phyloP scores from a whole-genome alignment of 2,888 invertebrate genomes.

The Polyploca ridens region DNA sequence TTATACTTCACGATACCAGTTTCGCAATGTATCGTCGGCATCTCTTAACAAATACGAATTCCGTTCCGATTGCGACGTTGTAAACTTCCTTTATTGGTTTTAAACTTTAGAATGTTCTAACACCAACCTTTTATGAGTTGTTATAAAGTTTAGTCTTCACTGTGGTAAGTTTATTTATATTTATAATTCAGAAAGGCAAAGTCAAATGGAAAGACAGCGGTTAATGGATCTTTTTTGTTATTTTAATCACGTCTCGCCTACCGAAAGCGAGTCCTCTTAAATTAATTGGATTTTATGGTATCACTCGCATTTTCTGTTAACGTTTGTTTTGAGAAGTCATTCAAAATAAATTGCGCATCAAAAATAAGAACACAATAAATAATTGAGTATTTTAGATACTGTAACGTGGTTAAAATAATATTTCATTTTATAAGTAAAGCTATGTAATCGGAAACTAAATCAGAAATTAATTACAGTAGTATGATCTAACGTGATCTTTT shows the following conservation, averaged over 20 bases:
- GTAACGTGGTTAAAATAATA: neutral
- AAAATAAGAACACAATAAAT: neutral
- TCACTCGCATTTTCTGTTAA: conserved; percentile 56
- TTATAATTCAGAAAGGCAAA: neutral
- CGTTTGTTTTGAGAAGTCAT: conserved; percentile 47
- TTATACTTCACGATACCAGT: conserved; percentile 2
- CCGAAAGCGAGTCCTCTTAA: conserved; percentile 46
- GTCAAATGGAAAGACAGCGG: conserved; percentile 31
- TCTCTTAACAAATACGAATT: neutral
- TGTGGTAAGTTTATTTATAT: neutral
- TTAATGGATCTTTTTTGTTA: conserved; percentile 55
- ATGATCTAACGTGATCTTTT: too few species aligned
- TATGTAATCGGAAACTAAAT: too few species aligned
- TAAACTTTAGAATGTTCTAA: neutral
- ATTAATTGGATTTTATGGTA: conserved; percentile 71
- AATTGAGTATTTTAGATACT: neutral
- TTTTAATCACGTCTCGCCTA: conserved; percentile 55
- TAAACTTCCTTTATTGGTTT: neutral
- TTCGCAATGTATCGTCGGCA: neutral
- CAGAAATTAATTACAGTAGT: too few species aligned
- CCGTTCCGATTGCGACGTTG: neutral
- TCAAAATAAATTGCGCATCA: conserved; percentile 29
- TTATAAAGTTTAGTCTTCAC: neutral
- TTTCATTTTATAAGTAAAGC: neutral
- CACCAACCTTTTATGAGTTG: neutral